Evolutionary conservation across 1,140 invertebrate species (phyloP), one percentile per base, ranked within the genome.

Genomic region (Zeugodacus cucurbitae): DNA sequence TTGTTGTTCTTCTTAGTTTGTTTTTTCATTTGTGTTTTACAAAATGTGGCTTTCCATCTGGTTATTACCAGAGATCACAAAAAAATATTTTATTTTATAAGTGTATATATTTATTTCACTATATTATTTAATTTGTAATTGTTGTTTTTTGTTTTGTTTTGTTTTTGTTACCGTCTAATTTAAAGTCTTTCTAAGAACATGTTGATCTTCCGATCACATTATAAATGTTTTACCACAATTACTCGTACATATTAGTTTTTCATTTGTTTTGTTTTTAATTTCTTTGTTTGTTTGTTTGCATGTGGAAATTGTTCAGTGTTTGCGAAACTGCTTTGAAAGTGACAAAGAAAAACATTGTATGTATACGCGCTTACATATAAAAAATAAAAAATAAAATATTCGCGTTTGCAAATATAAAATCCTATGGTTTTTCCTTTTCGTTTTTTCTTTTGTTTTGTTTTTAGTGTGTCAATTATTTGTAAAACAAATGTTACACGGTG

Each of bases 11-110:
- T n/a, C 5, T 62, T 62, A 20, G 20, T 62, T 62, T 26, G 62
- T 34, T 67, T 67, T 67, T 67, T 34, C 62, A 67, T 67, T 34
- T 11, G 32, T 67, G 29, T 67, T 67, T 67, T 67, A 82, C 41
- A 82, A 82, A 82, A 82, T 82, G 41, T 82, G 74, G 37, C 17
- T 17, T 41, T 82, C 41, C 20, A 48, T 82, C 74, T 48, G 41
- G 41, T 48, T 82, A 29, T 26, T 82, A 82, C 74, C 74, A 82
- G 37, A 34, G 37, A 82, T 82, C 74, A 82, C 74, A 82, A 82
- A 82, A 82, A 67, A 34, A 34, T 67, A 32, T 3, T 67, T 10
- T 67, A 32, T 67, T 17, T 26, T 32, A 67, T 32, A 67, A 26
- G 11, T 6, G 37, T 41, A 54, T 54, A 54, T 54, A 17, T 54